These are phyloP conservation scores for Polietes domitor DNA, from an alignment of 2,888 invertebrate genomes.

Conservation along the genomic window DNA sequence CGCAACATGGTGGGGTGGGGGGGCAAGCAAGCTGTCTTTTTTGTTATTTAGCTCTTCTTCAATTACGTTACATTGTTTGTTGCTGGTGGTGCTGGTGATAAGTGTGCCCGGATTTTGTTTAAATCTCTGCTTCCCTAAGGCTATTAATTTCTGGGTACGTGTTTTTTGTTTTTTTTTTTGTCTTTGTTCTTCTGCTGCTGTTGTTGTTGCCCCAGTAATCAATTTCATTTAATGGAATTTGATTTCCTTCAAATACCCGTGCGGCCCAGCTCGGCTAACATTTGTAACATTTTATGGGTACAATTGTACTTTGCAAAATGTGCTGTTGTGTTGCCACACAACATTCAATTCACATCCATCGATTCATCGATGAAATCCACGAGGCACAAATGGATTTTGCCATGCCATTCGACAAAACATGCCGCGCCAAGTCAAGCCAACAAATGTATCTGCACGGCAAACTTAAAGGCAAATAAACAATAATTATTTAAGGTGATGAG, in stretches of 20 bases:
- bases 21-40: too few species aligned
- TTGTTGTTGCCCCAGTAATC: slow-evolving; percentile 37
- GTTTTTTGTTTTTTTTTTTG: too few species aligned
- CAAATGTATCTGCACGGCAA: background rate
- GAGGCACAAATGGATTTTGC: slow-evolving; percentile 43
- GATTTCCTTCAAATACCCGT: slow-evolving; percentile 51
- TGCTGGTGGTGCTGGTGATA: background rate
- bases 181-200: too few species aligned
- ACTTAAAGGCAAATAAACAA: background rate
- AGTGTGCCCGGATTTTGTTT: background rate
- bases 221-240: slow-evolving; percentile 40
- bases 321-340: slow-evolving; percentile 6
- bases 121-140: background rate
- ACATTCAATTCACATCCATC: background rate
- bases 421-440: too few species aligned
- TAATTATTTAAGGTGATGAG: background rate
- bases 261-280: background rate
- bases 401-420: slow-evolving; percentile 53
- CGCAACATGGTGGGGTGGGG: too few species aligned
- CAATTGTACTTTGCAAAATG: slow-evolving; percentile 7
- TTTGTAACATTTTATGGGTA: slow-evolving; percentile 20
- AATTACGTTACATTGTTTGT: background rate
- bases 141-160: slow-evolving; percentile 17
- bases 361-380: slow-evolving; percentile 6
- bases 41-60: background rate